A percentile compares a stretch with the other conserved stretches of the same genome.
phyloP scores from a whole-genome alignment of 2,797 vertebrate species.

The Scyliorhinus canicula region DNA sequence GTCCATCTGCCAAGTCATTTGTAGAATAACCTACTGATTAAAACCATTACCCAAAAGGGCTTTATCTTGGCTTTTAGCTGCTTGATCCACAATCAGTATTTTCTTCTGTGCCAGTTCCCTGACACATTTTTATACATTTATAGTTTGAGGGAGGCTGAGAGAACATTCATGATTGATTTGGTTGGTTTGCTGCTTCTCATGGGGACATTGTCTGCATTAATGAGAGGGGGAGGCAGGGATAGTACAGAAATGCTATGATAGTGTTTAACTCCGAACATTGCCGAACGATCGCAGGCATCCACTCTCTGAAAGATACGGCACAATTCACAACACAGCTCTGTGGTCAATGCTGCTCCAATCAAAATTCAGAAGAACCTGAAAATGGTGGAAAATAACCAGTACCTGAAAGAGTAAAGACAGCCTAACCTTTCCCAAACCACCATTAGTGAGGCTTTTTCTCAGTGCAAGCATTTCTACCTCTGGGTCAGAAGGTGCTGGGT shows the following conservation, averaged over 20 bases:
- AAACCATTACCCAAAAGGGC: constrained; percentile 59
- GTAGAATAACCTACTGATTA: constrained; percentile 47
- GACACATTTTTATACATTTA: constrained; percentile 78
- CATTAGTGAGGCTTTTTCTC: not conserved
- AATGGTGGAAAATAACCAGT: too few species aligned
- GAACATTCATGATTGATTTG: constrained; percentile 14
- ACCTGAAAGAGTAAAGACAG: not conserved
- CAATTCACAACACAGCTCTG: not conserved
- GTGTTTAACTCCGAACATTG: not conserved
- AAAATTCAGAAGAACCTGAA: not conserved
- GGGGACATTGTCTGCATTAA: constrained; percentile 39
- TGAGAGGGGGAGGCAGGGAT: constrained; percentile 3
- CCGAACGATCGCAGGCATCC: not conserved
- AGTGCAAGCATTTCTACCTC: not conserved
- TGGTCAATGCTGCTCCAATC: not conserved
- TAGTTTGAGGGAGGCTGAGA: constrained; percentile 84
- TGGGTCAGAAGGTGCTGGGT: not conserved
- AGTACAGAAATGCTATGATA: not conserved
- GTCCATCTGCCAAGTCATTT: not conserved
- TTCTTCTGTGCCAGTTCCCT: constrained; percentile 49
- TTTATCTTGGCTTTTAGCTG: constrained; percentile 54
- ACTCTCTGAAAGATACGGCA: not conserved
- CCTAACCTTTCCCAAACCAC: too few species aligned
- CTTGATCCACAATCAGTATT: constrained; percentile 48
- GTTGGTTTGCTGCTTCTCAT: not conserved